Base-by-base conservation (phyloP, 92 coral and sea anemone genomes). In the Plumapathes pennacea region DNA sequence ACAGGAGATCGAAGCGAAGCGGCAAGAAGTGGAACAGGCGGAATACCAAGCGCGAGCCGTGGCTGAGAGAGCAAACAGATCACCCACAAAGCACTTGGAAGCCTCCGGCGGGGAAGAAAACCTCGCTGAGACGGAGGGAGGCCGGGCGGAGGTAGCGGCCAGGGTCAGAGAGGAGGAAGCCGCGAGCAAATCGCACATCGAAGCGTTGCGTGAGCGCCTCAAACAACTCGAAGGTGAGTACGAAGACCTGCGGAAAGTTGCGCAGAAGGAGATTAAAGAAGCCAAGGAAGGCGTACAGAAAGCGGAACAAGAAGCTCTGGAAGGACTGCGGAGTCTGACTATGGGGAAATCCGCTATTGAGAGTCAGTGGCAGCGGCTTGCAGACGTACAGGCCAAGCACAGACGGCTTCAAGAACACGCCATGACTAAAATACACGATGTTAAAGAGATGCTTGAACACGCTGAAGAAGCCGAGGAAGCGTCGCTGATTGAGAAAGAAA, bases 341-440 rank as follows among this genome's bases (percentile, higher is more conserved):
- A 92, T 94, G 10, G 98, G 96, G 21, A 88, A 84, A 68, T 88
- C 98, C 14, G 98, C 94, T 60, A 92, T 92, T 63, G 98, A 92
- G 67, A 74, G 50, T 22, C 86, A 89, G 52, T 92, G 98, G 98
- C 71, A 69, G 46, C 72, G 78, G 48, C 31, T 92, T 22, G 98
- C 88, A 54, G 90, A 85, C 56, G 86, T 92, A 2, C 96, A 88
- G 80, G 71, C 72, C 32, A 92, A 92, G 51, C 96, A 92, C 81
- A 92, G 88, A 43, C 72, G 84, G 23, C 76, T 90, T 7, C 96
- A 92, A 46, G 98, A 92, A 3, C 89, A 88, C 54, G 60, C 85
- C 32, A 70, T 80, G 55, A 80, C 74, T 60, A 88, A 74, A 78
- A 84, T 92, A 55, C 74, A 82, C 33, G 98, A 92, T 32, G 80